These are phyloP conservation scores for Hypena proboscidalis DNA, from an alignment of 2,888 invertebrate genomes.

Conservation along the genomic window DNA sequence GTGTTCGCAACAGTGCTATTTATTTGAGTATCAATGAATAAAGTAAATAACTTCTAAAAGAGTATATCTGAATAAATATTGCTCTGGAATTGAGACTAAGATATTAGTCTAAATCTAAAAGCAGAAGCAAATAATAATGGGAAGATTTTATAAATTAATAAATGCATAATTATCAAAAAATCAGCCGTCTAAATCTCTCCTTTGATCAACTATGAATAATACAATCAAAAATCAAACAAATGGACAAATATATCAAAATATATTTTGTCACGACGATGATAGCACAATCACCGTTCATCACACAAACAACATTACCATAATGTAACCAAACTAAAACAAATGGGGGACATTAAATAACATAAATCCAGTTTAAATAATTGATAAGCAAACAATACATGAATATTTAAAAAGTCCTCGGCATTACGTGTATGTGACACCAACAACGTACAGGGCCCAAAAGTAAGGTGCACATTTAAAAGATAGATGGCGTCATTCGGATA, in stretches of 20 bases:
- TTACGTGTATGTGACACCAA: conserved; percentile 46
- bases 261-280: conserved; percentile 17
- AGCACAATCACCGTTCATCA: conserved; percentile 16
- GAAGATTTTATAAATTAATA: too few species aligned
- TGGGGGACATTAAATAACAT: conserved; percentile 18
- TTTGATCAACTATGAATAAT: too few species aligned
- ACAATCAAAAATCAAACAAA: too few species aligned
- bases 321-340: conserved; percentile 23
- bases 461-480: conserved; percentile 87
- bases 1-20: neutral
- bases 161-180: too few species aligned
- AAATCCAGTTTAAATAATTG: conserved; percentile 31
- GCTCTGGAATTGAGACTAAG: too few species aligned
- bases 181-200: too few species aligned
- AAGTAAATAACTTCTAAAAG: too few species aligned
- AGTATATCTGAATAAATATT: too few species aligned
- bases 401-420: conserved; percentile 36
- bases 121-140: too few species aligned
- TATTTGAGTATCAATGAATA: too few species aligned
- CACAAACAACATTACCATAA: conserved; percentile 9
- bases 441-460: conserved; percentile 63
- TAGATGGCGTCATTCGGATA: conserved; percentile 87
- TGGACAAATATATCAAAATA: too few species aligned
- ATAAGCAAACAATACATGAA: conserved; percentile 39
- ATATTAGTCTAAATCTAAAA: too few species aligned